phyloP scores from a whole-genome alignment of 2,888 invertebrate genomes.

The Pogonocherus hispidulus region DNA sequence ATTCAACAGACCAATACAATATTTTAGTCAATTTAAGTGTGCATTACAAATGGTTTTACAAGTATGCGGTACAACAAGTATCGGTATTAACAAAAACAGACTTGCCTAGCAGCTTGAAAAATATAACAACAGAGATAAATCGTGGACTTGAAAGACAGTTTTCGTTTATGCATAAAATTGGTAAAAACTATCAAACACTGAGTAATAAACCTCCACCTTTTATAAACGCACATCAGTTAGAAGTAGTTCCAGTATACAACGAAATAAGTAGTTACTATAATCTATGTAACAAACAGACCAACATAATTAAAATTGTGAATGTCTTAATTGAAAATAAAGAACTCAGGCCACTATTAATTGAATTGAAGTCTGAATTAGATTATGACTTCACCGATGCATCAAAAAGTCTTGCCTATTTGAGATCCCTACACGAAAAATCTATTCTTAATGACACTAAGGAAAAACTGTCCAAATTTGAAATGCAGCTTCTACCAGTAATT shows the following conservation, averaged over 20 bases:
- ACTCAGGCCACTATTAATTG: conserved; percentile 47
- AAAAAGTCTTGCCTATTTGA: conserved; percentile 46
- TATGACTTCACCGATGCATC: conserved; percentile 51
- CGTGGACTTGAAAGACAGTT: conserved; percentile 58
- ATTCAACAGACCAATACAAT: conserved; percentile 63
- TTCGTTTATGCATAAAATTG: conserved; percentile 59
- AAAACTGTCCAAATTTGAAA: conserved; percentile 45
- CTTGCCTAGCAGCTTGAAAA: conserved; percentile 42
- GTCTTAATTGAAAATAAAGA: conserved; percentile 42
- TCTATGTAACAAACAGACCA: conserved; percentile 49
- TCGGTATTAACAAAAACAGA: conserved; percentile 43
- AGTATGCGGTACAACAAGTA: conserved; percentile 71
- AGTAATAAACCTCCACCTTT: conserved; percentile 60
- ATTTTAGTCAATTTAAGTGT: conserved; percentile 75
- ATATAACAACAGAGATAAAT: conserved; percentile 57
- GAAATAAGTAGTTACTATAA: conserved; percentile 51
- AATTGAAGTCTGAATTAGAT: conserved; percentile 52
- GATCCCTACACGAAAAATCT: conserved; percentile 45
- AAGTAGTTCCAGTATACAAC: conserved; percentile 49
- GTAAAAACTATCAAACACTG: conserved; percentile 60
- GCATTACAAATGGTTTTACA: conserved; percentile 83
- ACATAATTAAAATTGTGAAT: conserved; percentile 42
- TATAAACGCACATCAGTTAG: conserved; percentile 55
- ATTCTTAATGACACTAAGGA: conserved; percentile 30
- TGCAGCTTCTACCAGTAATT: conserved; percentile 56